Evolutionary conservation across 2,888 invertebrate genomes (phyloP), one percentile per base, ranked within the genome.

Genomic region (Norana najaformis): DNA sequence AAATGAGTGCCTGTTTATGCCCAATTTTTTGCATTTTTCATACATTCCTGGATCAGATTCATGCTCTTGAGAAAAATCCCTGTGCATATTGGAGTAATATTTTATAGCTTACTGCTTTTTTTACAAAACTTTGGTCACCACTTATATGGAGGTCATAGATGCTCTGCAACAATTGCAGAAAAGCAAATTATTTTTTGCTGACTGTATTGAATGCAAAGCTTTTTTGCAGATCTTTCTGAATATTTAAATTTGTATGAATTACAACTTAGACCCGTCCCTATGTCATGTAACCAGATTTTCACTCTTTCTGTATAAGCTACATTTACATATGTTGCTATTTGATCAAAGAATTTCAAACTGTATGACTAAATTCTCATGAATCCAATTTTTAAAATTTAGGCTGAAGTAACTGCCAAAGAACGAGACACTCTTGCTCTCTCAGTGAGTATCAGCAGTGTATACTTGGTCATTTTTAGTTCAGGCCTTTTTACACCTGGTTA

Each of bases 361-460:
- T 69, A 8, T n/a, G 6, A 69, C 69, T 69, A 16, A 69, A 69
- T 30, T 69, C n/a, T 69, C 30, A 69, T 13, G n/a, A 69, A n/a
- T 69, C 30, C n/a, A 69, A 69, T 30, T 69, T 69, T 1, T 69
- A n/a, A 89, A 89, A 92, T 92, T n/a, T 92, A 94, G 94, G 94
- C 94, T 83, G 94, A 94, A 90, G 93, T 93, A 90, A 93, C 93
- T 88, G 94, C 94, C 83, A 91, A 93, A 90, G 94, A 94, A 91
- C 93, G 94, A 91, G 94, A 94, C 90, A 93, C 93, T 18, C 93
- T 93, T 89, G 93, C 93, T 39, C 93, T 93, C 93, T 93, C 93
- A 90, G 94, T 94, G 92, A 93, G 93, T 92, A 39, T 53, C 38
- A 38, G 36, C 36, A 23, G 23, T 35, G 18, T 34, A 20, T 35